A percentile compares a stretch with the other conserved stretches of the same genome.
Conservation (phyloP, 2,113 vertebrate genomes). For the Lontra canadensis region DNA sequence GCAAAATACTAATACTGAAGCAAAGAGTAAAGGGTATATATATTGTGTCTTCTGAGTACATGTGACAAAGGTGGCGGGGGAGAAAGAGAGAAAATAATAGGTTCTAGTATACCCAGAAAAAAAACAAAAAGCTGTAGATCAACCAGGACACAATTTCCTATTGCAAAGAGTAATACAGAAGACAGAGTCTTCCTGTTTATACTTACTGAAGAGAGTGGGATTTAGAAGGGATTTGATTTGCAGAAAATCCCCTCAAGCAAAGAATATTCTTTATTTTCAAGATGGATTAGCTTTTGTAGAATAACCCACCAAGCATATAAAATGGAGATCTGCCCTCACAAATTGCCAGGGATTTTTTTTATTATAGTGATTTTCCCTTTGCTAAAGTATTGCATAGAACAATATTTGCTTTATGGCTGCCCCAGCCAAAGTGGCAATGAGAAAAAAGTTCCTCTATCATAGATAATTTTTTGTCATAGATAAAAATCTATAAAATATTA, state of each 20-base stretch:
- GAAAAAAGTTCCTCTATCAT: not conserved
- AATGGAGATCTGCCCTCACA: not conserved
- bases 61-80: not conserved
- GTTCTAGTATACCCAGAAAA: not conserved
- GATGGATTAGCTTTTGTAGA: not conserved
- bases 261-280: slow-evolving; percentile 38
- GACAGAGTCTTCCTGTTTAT: not conserved
- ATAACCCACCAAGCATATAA: slow-evolving; percentile 1
- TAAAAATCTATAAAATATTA: not conserved
- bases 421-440: not conserved
- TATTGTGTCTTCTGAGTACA: not conserved
- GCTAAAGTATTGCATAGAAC: not conserved
- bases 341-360: not conserved
- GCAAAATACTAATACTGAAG: not conserved
- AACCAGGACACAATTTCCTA: not conserved
- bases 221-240: not conserved
- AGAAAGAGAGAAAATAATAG: not conserved
- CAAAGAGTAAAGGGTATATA: not conserved
- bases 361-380: not conserved
- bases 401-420: not conserved
- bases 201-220: not conserved
- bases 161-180: not conserved
- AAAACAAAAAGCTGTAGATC: not conserved
- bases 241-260: not conserved
- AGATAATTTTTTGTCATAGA: not conserved